Base-by-base conservation (phyloP, 2,113 vertebrate species). In the Ageneiosus marmoratus region DNA sequence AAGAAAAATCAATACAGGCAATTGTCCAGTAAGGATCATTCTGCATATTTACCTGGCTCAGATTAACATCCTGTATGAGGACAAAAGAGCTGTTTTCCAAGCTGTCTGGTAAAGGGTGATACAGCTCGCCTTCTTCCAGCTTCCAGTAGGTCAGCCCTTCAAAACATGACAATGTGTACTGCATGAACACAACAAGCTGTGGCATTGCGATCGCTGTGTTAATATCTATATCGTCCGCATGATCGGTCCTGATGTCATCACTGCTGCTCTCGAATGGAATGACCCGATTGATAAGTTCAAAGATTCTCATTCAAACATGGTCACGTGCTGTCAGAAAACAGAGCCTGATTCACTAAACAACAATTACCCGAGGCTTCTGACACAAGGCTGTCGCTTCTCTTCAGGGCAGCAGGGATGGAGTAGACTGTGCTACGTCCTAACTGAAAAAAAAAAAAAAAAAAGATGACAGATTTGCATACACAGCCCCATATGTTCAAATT, bases 131-230 rank as follows among this genome's bases (percentile, higher is more conserved):
- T 85, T 97, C 97, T 56, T 96, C 95, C 88, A 95, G 88, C 48
- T 94, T 96, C 98, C 98, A 98, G 56, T 97, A 96, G 0, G 95
- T 96, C 80, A 97, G 91, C 34, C 97, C 97, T 99, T 27, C 29
- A 58, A 1, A 24, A 84, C 13, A 85, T 5, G 20, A 37, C 3
- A 32, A 41, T 5, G 37, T 5, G 5, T 41, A 41, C 37, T 41
- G 37, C 37, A 41, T 41, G 37, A 41, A 41, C 37, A 41, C n/a
- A n/a, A n/a, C n/a, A n/a, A n/a, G n/a, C n/a, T 32, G 41, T 44
- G 65, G 65, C 34, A 12, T 24, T 24, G 9, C 20, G 67, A 41
- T 41, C 0, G 12, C 46, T 72, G 0, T 1, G 4, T 27, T 29
- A 50, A 74, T n/a, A 27, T 48, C 16, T 51, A 20, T 10, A 11